Base-by-base conservation (phyloP, 1,140 invertebrate genomes). In the Drosophila tsacasi region DNA sequence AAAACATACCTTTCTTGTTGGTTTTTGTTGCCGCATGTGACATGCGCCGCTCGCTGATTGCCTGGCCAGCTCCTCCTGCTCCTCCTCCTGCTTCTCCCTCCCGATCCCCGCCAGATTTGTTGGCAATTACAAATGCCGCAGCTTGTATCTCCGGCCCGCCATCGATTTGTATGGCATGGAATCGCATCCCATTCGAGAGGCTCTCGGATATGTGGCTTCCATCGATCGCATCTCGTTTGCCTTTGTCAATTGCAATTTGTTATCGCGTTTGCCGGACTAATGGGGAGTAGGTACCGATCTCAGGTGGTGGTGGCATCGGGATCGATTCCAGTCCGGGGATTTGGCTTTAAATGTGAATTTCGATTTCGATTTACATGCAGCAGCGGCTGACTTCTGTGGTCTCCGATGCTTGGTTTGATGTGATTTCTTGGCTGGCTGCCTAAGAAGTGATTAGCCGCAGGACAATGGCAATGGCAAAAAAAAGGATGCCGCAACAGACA, bases 211-310 rank as follows among this genome's bases (percentile, higher is more conserved):
- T 72, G 68, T 69, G 65, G 67, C 69, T 72, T 73, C 69, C 69
- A 73, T 72, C 69, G 71, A 74, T 62, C 58, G 59, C 72, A 64
- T 67, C 49, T 47, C 72, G 62, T 65, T 80, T 78, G 58, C 72
- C 75, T 81, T 92, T 92, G 91, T 92, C 91, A 92, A 91, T 91
- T 92, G 91, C 91, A 92, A 92, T 92, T 92, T 92, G 85, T 92
- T 92, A 91, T 87, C 83, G 71, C 61, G 68, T 78, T 78, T 73
- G 61, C 66, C 50, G 76, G 55, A 66, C 79, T 80, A 73, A 66
- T 55, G 72, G 71, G 72, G 32, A 54, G 54, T 69, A 66, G 42
- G 55, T 67, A 54, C 21, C 52, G 55, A 46, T 74, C 76, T 79
- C 68, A 74, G 68, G 55, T 65, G 71, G 21, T 64, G 69, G n/a